Evolutionary conservation across 2,797 vertebrate genomes (phyloP).

Genomic region (Fundulus diaphanus): DNA sequence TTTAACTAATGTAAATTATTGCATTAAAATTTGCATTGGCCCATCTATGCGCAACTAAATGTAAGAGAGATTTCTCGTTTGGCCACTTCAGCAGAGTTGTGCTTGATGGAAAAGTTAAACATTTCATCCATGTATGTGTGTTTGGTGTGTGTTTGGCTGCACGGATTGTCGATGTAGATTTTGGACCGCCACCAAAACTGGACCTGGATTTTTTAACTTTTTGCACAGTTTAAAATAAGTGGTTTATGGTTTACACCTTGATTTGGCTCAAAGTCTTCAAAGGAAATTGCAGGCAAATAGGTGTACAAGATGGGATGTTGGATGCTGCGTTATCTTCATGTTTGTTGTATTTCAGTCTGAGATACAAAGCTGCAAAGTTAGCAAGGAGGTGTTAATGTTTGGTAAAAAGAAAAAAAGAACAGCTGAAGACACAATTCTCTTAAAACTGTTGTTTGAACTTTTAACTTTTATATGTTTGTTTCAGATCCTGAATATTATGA

Average conservation of each 20-base stretch:
- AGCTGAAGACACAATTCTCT: too few species aligned
- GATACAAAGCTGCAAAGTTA: too few species aligned
- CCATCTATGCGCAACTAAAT: background rate
- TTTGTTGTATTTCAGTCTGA: too few species aligned
- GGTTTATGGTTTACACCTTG: background rate
- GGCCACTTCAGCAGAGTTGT: background rate
- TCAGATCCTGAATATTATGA: too few species aligned
- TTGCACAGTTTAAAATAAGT: background rate
- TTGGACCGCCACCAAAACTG: background rate
- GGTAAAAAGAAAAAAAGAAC: too few species aligned
- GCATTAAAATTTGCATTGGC: conserved; percentile 1
- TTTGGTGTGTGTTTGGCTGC: background rate
- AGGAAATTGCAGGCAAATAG: too few species aligned
- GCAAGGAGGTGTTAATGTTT: too few species aligned
- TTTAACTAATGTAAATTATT: background rate
- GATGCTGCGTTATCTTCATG: too few species aligned
- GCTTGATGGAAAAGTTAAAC: background rate
- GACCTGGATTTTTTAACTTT: background rate
- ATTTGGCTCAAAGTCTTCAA: too few species aligned
- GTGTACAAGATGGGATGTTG: too few species aligned
- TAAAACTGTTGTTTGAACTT: too few species aligned
- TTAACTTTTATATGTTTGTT: too few species aligned
- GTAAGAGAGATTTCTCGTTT: background rate
- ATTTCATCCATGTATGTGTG: background rate
- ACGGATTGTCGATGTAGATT: background rate